These are phyloP conservation scores for Clytia hemisphaerica DNA, from an alignment of 30 jellyfish, hydroid and myxozoan species.

Conservation along the genomic window DNA sequence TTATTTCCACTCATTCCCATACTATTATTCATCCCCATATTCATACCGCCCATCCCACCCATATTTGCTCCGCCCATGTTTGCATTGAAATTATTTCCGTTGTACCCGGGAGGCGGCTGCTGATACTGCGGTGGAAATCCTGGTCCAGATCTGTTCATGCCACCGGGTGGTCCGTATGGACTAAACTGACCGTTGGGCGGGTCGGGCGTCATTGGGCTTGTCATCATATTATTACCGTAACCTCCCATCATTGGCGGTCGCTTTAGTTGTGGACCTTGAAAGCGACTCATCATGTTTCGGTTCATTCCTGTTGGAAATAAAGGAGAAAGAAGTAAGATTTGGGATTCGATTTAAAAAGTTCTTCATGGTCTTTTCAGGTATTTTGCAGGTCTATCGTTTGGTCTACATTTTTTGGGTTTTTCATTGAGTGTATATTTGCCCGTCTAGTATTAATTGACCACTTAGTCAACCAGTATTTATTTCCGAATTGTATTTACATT, in stretches of 20 bases:
- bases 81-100: no score
- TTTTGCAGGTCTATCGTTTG: no score
- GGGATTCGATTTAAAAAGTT: no score
- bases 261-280: slow-evolving; percentile 59
- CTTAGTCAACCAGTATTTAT: no score
- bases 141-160: slow-evolving; percentile 49
- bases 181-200: slow-evolving; percentile 49
- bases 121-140: slow-evolving; percentile 91
- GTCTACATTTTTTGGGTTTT: no score
- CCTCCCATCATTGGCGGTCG: slow-evolving; percentile 77
- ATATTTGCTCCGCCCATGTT: slow-evolving; percentile 60
- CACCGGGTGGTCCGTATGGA: slow-evolving; percentile 36
- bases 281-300: slow-evolving; percentile 68
- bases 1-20: no score
- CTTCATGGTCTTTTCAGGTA: no score
- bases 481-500: no score
- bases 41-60: slow-evolving; percentile 57
- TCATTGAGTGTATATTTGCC: no score
- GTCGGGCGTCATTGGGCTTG: slow-evolving; percentile 84
- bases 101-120: slow-evolving; percentile 85
- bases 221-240: slow-evolving; percentile 63
- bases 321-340: no score
- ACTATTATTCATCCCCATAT: no score
- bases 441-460: no score
- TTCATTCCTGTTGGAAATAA: slow-evolving; percentile 50